Evolutionary conservation across 2,888 invertebrate species (phyloP), one percentile per base, ranked within the genome.

Genomic region (Eupeodes latifasciatus): DNA sequence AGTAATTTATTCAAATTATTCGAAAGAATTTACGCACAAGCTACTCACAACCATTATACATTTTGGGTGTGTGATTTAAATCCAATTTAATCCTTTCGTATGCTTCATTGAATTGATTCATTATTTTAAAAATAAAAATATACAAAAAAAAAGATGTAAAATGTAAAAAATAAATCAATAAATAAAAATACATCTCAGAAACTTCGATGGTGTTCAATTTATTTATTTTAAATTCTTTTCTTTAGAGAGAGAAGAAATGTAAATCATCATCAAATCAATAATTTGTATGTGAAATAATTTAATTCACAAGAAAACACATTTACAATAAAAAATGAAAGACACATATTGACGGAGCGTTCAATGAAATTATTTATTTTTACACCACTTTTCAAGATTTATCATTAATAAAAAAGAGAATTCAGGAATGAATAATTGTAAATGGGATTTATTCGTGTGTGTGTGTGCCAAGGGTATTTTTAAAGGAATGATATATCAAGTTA

Each of bases 251-350:
- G 36, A 19, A 55, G 36, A 55, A 40, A 16, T 55, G 14, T 10
- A 55, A 69, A 55, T 55, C 53, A 69, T 69, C 53, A 12, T 40
- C 12, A 16, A 19, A 1, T 27, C 27, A 27, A 27, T 27, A 27
- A 27, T 11, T n/a, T 34, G 3, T 1, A 1, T 7, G 12, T 51
- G 53, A 69, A 69, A 40, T 55, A 67, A 67, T 53, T n/a, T 55
- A 16, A 55, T 69, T 53, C 16, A 53, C 5, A 51, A 51, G 51
- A 67, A 34, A 53, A 67, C 67, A 67, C 67, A 51, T 34, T 51
- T 36, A 40, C 53, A 40, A 40, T 12, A 40, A 19, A 19, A n/a
- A 40, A 44, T 27, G 34, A 11, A 57, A 53, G 16, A 6, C 11
- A 11, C 16, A 36, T 19, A 53, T 55, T 69, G 53, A 36, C 69